Evolutionary conservation across 2,888 invertebrate genomes (phyloP).

Genomic region (Hydraecia micacea): DNA sequence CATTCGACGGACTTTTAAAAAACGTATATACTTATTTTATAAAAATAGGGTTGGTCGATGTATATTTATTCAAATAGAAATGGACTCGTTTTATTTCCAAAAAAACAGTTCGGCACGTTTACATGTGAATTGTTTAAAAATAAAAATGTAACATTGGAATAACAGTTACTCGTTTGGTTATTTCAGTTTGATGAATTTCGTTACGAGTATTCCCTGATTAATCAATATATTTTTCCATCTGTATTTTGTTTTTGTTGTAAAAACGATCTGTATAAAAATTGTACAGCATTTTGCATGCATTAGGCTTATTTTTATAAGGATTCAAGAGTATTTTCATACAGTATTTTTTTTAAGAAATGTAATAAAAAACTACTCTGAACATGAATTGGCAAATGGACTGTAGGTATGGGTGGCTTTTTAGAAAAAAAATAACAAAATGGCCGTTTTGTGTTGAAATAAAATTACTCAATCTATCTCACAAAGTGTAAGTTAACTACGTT

Average conservation of each 20-base stretch:
- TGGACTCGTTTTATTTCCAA: constrained; percentile 1
- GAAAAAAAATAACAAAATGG: neutral
- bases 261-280: neutral
- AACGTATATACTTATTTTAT: neutral
- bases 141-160: constrained; percentile 9
- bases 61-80: constrained; percentile 40
- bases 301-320: neutral
- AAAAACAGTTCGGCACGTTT: neutral
- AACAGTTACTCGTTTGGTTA: constrained; percentile 22
- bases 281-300: neutral
- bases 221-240: constrained; percentile 2
- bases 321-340: neutral
- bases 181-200: constrained; percentile 21
- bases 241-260: neutral
- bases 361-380: neutral
- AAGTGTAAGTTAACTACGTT: neutral
- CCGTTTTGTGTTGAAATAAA: neutral
- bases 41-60: constrained; percentile 3
- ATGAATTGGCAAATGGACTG: neutral
- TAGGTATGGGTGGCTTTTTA: neutral
- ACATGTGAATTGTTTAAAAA: constrained; percentile 19
- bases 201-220: constrained; percentile 31
- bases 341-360: constrained; percentile 3
- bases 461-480: neutral
- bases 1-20: constrained; percentile 26